These are phyloP conservation scores for Sigmodon hispidus DNA, from an alignment of 2,113 vertebrate genomes.

Conservation along the genomic window DNA sequence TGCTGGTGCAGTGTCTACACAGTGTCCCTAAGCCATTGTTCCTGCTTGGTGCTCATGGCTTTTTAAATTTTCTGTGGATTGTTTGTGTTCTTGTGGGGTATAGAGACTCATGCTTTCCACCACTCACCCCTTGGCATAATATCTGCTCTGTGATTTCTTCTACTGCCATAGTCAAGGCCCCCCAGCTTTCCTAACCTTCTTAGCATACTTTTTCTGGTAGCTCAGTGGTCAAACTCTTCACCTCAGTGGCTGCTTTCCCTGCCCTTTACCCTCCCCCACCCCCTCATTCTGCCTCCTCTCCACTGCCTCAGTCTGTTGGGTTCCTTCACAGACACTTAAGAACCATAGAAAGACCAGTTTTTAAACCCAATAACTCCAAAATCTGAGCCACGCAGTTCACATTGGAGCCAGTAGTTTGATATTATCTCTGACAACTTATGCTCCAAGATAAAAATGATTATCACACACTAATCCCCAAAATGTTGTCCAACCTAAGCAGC, in stretches of 20 bases:
- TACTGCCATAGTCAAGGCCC: background rate
- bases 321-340: background rate
- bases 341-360: background rate
- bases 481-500: background rate
- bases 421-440: background rate
- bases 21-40: background rate
- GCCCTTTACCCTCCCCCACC: background rate
- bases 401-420: background rate
- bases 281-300: rapidly evolving
- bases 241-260: background rate
- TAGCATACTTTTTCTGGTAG: background rate
- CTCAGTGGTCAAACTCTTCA: too few species aligned
- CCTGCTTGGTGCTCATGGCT: background rate
- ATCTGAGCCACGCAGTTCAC: background rate
- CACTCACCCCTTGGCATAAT: too few species aligned
- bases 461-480: background rate
- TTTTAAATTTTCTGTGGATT: background rate
- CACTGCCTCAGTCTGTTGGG: too few species aligned
- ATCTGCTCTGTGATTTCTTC: background rate
- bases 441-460: background rate
- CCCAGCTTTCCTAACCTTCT: background rate
- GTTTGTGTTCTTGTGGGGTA: background rate
- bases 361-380: background rate
- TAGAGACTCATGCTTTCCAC: background rate
- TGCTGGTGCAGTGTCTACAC: background rate